phyloP scores from a whole-genome alignment of 2,888 invertebrate species.

The Chromoteleia sp. region DNA sequence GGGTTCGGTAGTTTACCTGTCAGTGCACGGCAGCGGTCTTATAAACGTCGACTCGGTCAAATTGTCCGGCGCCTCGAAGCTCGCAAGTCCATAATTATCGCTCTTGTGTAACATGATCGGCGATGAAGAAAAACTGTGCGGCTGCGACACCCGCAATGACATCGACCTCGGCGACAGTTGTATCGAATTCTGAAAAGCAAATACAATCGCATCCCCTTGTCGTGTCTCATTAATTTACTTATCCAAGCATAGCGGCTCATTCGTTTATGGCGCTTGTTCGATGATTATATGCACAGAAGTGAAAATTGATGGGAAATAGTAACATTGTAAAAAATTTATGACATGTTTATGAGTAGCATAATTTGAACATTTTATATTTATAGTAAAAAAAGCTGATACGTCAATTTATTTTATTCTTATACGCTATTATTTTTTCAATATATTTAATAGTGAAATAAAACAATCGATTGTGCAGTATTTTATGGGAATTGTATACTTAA shows the following conservation, averaged over 20 bases:
- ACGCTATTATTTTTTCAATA: too few relatives aligned
- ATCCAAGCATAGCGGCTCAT: slow-evolving; percentile 10
- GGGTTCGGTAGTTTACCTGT: slow-evolving; percentile 30
- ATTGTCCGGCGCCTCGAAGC: slow-evolving; percentile 76
- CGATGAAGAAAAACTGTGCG: slow-evolving; percentile 81
- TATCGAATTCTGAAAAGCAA: slow-evolving; percentile 75
- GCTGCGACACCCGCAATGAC: slow-evolving; percentile 80
- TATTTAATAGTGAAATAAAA: too few relatives aligned
- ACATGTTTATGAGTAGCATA: too few relatives aligned
- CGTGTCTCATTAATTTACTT: slow-evolving; percentile 21
- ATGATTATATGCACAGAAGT: background rate
- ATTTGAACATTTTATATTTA: too few relatives aligned
- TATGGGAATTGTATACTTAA: too few relatives aligned
- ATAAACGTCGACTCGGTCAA: slow-evolving; percentile 78
- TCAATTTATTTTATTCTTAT: too few relatives aligned
- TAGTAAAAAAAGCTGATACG: too few relatives aligned
- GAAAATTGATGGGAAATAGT: background rate
- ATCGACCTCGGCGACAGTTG: slow-evolving; percentile 78
- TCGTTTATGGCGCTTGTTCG: background rate
- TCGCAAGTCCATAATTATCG: slow-evolving; percentile 79
- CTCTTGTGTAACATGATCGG: slow-evolving; percentile 83
- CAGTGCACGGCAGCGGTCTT: slow-evolving; percentile 81
- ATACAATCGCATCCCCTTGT: slow-evolving; percentile 21
- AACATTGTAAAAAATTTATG: too few relatives aligned
- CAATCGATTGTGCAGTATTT: too few relatives aligned